Base-by-base conservation (phyloP, 2,888 invertebrate species). In the Chrysotoxum bicinctum region DNA sequence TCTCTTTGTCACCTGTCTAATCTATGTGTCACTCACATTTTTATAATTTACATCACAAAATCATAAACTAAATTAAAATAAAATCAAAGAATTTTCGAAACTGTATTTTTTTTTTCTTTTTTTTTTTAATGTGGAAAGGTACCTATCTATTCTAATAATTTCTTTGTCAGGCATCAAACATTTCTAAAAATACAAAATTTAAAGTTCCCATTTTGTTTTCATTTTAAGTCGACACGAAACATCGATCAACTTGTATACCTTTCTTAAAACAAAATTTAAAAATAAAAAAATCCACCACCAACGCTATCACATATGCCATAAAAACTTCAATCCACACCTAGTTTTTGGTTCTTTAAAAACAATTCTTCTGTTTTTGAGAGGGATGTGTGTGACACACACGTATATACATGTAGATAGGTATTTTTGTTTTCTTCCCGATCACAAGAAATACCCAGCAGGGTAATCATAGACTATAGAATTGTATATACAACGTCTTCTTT, bases 111-210 rank as follows among this genome's bases (percentile, higher is more conserved):
- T 43, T n/a, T 50, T 75, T 68, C 43, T 37, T 14, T 37, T 69
- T 26, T 43, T n/a, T 35, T 26, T 43, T n/a, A 19, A 35, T 16
- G 1, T 14, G 40, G 26, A 3, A 5, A n/a, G 1, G 2, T 9
- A 8, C 5, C 1, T 23, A 45, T 14, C 2, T 23, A 9, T 37
- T 7, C 12, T 23, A 21, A 69, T 74, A 80, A 80, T 80, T 26
- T 68, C 68, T 19, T 40, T 54, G 45, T 80, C 74, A 74, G 68
- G 30, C 80, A 80, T 62, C 23, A 23, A 66, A 56, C n/a, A 70
- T 40, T 8, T 73, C 73, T 83, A 83, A 83, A 83, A 83, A 83
- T 83, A 83, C 40, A 50, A 37, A 32, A 26, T 43, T 52, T 52
- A 43, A 45, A 60, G 48, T 66, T 72, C 60, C 54, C 64, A 54